These are phyloP conservation scores for Grammomys surdaster DNA, from an alignment of 2,113 vertebrate species.

Conservation along the genomic window DNA sequence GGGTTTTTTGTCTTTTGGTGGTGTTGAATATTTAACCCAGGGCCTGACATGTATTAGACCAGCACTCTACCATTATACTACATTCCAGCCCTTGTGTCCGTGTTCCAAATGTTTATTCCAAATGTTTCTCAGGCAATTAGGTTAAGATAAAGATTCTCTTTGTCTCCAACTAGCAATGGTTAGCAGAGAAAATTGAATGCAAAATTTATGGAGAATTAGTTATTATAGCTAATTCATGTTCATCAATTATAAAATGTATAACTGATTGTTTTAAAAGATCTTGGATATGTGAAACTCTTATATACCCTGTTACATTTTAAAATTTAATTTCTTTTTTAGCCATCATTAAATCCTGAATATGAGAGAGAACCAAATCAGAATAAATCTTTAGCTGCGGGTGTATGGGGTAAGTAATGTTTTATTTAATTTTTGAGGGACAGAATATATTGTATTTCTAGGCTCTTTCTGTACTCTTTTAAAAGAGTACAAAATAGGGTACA, in stretches of 20 bases:
- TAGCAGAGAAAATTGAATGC: slow-evolving; percentile 20
- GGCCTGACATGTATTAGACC: neutral
- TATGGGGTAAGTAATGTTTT: slow-evolving; percentile 89
- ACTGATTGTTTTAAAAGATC: slow-evolving; percentile 36
- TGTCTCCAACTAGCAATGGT: neutral
- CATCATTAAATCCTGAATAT: slow-evolving; percentile 89
- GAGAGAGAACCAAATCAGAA: slow-evolving; percentile 88
- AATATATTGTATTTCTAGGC: slow-evolving; percentile 58
- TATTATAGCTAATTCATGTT: neutral
- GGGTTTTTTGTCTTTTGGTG: neutral
- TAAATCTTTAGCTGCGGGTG: slow-evolving; percentile 88
- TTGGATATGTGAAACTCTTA: neutral
- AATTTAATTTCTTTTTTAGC: slow-evolving; percentile 83
- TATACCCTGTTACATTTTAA: neutral
- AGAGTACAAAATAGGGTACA: neutral
- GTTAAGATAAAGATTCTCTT: neutral
- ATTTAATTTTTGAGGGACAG: slow-evolving; percentile 46
- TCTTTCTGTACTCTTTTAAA: slow-evolving; percentile 49
- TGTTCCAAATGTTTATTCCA: neutral
- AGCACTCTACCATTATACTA: neutral
- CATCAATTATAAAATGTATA: neutral
- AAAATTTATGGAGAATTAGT: slow-evolving; percentile 5
- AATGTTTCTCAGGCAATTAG: neutral
- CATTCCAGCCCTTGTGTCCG: neutral
- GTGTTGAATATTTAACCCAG: neutral